phyloP scores from a whole-genome alignment of 2,888 invertebrate genomes.

The Nomada fabriciana region DNA sequence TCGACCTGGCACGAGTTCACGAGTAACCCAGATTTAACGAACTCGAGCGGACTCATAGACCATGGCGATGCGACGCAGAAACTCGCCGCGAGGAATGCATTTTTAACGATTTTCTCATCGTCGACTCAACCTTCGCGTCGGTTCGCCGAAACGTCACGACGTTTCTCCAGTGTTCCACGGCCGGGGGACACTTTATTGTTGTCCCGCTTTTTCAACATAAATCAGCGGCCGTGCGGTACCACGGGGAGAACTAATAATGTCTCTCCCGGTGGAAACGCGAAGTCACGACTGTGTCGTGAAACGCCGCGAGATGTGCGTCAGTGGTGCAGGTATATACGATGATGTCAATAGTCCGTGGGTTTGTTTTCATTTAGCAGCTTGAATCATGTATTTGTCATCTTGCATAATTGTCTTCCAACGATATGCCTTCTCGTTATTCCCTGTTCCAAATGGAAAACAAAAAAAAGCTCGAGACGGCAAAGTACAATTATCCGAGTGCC shows the following conservation, averaged over 20 bases:
- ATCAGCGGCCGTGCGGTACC: conserved; percentile 5
- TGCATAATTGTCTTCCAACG: background rate
- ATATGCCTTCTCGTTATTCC: background rate
- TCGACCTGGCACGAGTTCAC: no score
- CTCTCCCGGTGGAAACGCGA: conserved; percentile 1
- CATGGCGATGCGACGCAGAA: background rate
- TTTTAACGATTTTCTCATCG: conserved; percentile 44
- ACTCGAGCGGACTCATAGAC: background rate
- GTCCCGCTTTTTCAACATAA: background rate
- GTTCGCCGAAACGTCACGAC: background rate
- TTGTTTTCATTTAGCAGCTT: conserved; percentile 21
- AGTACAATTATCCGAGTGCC: background rate
- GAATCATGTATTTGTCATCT: conserved; percentile 24
- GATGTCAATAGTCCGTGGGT: conserved; percentile 34
- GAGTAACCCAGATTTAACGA: background rate
- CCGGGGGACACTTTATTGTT: background rate
- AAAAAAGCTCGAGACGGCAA: no score
- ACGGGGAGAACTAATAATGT: background rate
- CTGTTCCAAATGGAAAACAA: background rate
- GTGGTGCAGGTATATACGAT: conserved; percentile 20
- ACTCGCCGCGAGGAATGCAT: background rate
- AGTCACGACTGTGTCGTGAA: conserved; percentile 15
- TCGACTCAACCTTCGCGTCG: conserved; percentile 19
- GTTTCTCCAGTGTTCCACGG: conserved; percentile 4
- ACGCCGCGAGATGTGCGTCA: conserved; percentile 9